Evolutionary conservation across 2,113 vertebrate genomes (phyloP).

Genomic region (Odocoileus hemionus): DNA sequence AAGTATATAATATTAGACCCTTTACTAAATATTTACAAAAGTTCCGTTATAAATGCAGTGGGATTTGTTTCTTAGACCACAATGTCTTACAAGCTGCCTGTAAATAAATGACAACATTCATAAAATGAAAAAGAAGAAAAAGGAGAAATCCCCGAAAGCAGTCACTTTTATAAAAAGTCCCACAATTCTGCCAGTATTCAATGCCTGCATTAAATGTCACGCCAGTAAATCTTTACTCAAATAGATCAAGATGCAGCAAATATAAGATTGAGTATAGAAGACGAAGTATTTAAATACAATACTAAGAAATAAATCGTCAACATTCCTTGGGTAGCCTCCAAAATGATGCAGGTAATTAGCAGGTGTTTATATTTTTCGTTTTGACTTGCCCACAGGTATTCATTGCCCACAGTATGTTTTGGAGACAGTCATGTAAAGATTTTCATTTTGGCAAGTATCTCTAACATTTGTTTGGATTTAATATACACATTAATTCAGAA

Average conservation of each 20-base stretch:
- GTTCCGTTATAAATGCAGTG: constrained; percentile 7
- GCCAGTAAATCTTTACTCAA: neutral
- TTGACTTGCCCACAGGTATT: neutral
- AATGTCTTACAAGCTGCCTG: neutral
- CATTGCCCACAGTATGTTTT: neutral
- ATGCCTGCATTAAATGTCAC: constrained; percentile 10
- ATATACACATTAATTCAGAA: neutral
- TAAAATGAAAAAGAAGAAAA: neutral
- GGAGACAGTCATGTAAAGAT: constrained; percentile 5
- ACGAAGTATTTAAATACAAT: neutral
- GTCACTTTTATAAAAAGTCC: neutral
- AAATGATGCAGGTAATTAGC: neutral
- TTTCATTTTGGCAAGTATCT: constrained; percentile 54
- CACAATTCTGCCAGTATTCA: neutral
- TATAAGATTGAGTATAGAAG: neutral
- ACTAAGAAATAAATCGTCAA: neutral
- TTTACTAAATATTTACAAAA: constrained; percentile 54
- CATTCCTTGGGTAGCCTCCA: neutral
- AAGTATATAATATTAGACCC: constrained; percentile 1
- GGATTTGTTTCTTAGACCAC: neutral
- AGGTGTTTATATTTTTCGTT: constrained; percentile 45
- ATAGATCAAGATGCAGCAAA: neutral
- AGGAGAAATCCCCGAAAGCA: neutral
- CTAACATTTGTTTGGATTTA: constrained; percentile 28
- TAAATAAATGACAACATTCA: neutral